A percentile compares a stretch with the other conserved stretches of the same genome.
Conservation (phyloP, 2,113 vertebrate genomes). For the Rhea americana region DNA sequence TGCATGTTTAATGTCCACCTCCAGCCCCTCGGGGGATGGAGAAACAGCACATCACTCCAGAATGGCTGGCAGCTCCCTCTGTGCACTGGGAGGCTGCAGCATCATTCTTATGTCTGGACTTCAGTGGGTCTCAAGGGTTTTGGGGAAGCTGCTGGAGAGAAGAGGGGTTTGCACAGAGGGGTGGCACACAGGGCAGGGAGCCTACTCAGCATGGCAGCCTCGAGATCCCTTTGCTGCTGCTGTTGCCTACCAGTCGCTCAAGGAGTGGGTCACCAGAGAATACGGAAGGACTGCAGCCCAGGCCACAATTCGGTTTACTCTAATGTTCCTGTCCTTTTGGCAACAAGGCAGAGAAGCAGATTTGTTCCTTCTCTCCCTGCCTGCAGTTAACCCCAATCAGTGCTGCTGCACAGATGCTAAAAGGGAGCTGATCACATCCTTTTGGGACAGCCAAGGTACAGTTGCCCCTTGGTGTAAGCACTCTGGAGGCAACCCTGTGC, state of each 20-base stretch:
- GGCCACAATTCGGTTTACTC: neutral
- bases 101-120: neutral
- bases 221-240: neutral
- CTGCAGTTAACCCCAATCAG: neutral
- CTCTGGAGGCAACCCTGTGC: neutral
- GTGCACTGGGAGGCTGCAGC: neutral
- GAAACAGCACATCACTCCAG: neutral
- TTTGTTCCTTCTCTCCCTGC: neutral
- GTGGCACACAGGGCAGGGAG: neutral
- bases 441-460: neutral
- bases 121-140: neutral
- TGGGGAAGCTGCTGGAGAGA: neutral
- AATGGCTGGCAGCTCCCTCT: neutral
- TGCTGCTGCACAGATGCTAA: fast-evolving
- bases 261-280: neutral
- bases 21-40: neutral
- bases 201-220: neutral
- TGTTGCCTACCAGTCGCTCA: neutral
- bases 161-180: neutral
- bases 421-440: neutral
- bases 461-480: neutral
- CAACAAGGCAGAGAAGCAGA: neutral
- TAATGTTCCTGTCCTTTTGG: fast-evolving
- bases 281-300: neutral
- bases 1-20: neutral